A percentile compares a stretch with the other conserved stretches of the same genome.
phyloP scores from a whole-genome alignment of 2,113 vertebrate species.

The Mastomys natalensis region DNA sequence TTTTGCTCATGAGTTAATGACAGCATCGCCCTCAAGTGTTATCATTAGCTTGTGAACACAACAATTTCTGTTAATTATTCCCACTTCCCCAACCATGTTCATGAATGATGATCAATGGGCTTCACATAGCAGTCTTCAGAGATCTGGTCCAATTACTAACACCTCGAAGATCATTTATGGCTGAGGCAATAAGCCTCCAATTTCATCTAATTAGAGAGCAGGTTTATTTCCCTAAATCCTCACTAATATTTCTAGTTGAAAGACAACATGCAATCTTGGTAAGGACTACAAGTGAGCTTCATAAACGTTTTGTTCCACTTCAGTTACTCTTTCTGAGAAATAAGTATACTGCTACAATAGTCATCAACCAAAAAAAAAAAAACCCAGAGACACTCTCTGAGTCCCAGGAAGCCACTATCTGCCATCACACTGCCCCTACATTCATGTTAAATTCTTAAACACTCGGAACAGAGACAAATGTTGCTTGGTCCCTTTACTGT shows the following conservation, averaged over 20 bases:
- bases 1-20: neutral
- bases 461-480: neutral
- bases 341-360: too few relatives aligned
- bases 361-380: constrained; percentile 10
- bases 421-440: neutral
- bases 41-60: constrained; percentile 66
- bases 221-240: constrained; percentile 71
- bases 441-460: constrained; percentile 40
- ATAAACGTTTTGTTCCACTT: too few relatives aligned
- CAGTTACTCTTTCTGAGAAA: too few relatives aligned
- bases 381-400: neutral
- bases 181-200: constrained; percentile 39
- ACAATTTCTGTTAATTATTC: constrained; percentile 63
- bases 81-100: constrained; percentile 43
- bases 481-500: neutral
- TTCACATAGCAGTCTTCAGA: constrained; percentile 56
- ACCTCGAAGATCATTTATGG: constrained; percentile 66
- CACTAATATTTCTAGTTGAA: constrained; percentile 66
- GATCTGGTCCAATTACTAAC: constrained; percentile 71
- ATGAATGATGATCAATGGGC: constrained; percentile 30
- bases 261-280: constrained; percentile 51
- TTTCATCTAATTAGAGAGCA: constrained; percentile 71
- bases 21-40: constrained; percentile 49
- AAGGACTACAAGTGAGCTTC: constrained; percentile 59
- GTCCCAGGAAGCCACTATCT: neutral